Evolutionary conservation across 1,140 invertebrate species (phyloP).

Genomic region (Bombus superbus): DNA sequence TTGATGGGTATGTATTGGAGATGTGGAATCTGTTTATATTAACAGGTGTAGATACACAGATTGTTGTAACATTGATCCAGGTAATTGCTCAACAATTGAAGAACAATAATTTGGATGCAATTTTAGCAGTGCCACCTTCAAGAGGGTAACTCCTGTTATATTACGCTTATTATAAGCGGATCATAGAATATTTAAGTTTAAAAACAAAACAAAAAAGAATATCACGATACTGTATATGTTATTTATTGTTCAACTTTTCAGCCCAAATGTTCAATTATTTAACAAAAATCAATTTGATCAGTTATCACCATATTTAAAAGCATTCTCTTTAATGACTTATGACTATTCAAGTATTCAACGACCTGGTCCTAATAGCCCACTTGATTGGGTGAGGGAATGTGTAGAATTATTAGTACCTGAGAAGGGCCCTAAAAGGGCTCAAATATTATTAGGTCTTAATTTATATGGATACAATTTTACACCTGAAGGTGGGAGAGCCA

Average conservation of each 20-base stretch:
- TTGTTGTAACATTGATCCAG: slow-evolving; percentile 86
- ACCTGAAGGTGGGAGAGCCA: slow-evolving; percentile 89
- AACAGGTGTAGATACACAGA: slow-evolving; percentile 85
- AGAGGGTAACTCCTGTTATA: slow-evolving; percentile 83
- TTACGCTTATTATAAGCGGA: background rate
- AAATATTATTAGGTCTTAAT: slow-evolving; percentile 95
- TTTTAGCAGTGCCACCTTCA: slow-evolving; percentile 93
- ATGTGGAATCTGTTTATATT: slow-evolving; percentile 92
- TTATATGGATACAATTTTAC: slow-evolving; percentile 97
- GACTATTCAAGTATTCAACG: slow-evolving; percentile 93
- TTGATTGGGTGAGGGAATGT: slow-evolving; percentile 92
- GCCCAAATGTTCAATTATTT: slow-evolving; percentile 87
- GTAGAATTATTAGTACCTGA: slow-evolving; percentile 88
- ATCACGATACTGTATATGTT: background rate
- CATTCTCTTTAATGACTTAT: slow-evolving; percentile 97
- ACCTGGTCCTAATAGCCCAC: slow-evolving; percentile 94
- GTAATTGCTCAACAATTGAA: slow-evolving; percentile 84
- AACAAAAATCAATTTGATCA: slow-evolving; percentile 89
- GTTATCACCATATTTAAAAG: slow-evolving; percentile 89
- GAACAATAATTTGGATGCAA: slow-evolving; percentile 85
- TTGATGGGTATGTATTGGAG: slow-evolving; percentile 95
- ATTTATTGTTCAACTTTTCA: slow-evolving; percentile 59
- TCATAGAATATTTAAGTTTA: background rate
- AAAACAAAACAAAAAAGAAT: background rate
- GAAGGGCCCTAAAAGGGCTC: slow-evolving; percentile 85